Evolutionary conservation across 2,888 invertebrate genomes (phyloP).

Genomic region (Sicus ferrugineus): DNA sequence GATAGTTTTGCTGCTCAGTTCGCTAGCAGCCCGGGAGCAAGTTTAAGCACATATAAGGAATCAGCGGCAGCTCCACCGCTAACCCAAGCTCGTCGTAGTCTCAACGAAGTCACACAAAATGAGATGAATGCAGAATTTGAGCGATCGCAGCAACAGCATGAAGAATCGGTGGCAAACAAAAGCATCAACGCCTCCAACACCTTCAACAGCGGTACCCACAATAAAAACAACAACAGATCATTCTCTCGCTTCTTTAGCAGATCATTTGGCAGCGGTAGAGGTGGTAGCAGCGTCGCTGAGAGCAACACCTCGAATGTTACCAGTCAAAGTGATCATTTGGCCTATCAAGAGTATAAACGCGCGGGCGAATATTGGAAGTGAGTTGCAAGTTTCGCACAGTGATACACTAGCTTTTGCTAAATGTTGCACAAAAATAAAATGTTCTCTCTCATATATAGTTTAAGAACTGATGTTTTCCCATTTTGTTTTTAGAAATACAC

Average conservation of each 20-base stretch:
- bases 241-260: conserved; percentile 39
- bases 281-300: conserved; percentile 15
- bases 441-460: background rate
- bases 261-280: conserved; percentile 29
- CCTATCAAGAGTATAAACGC: conserved; percentile 77
- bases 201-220: conserved; percentile 25
- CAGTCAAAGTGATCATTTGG: conserved; percentile 66
- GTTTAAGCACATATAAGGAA: conserved; percentile 30
- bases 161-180: conserved; percentile 23
- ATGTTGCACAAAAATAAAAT: background rate
- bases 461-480: background rate
- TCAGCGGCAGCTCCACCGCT: conserved; percentile 12
- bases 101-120: conserved; percentile 59
- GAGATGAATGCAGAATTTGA: conserved; percentile 55
- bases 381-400: conserved; percentile 60
- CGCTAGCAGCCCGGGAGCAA: conserved; percentile 33
- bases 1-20: conserved; percentile 44
- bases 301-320: conserved; percentile 39
- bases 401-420: background rate
- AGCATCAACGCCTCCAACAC: background rate
- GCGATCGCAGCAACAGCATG: conserved; percentile 37
- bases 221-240: conserved; percentile 39
- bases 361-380: conserved; percentile 88
- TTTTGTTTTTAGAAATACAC: conserved; percentile 73
- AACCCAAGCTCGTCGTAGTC: conserved; percentile 33